Base-by-base conservation (phyloP, 2,797 vertebrate genomes). In the Macropus fuliginosus region DNA sequence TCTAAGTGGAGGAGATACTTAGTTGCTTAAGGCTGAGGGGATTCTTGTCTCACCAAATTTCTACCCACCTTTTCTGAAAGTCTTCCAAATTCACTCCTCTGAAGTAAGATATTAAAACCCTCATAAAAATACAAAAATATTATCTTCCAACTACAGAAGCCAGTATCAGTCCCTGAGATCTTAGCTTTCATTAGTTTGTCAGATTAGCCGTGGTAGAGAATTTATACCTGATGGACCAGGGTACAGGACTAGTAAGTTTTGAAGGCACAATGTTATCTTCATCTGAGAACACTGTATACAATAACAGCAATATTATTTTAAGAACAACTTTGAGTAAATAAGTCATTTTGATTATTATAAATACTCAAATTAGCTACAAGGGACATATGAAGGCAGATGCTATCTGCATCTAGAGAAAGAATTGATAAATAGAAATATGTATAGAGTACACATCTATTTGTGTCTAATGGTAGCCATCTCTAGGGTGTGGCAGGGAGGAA, bases 131-230 rank as follows among this genome's bases (percentile, higher is more conserved):
- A 16, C 34, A n/a, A 74, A 74, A 74, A 18, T 40, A 40, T n/a
- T n/a, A 8, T 40, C 16, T 74, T 74, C 5, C 11, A 62, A 40
- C 54, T 46, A 50, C 27, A 55, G 52, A 90, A 95, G 87, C n/a
- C 92, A 56, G 1, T 31, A 52, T 90, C 34, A 10, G 57, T 56
- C 34, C 59, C 4, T n/a, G 59, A 66, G 31, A 66, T 97, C 90
- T 94, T 50, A n/a, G 50, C 2, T 89, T n/a, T 57, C 91, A 54
- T 27, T 10, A 66, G 62, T 92, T 89, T 91, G 55, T 56, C 13
- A 93, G 66, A 96, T 74, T 95, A 95, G 52, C 8, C 87, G 3
- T 93, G 34, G n/a, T 24, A 62, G 54, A 92, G 40, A 94, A 50
- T 28, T 89, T 91, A 31, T 74, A 55, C 31, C 92, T 91, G 27